Conservation (phyloP, 1,140 invertebrate genomes). For the Zaprionus ornatus region DNA sequence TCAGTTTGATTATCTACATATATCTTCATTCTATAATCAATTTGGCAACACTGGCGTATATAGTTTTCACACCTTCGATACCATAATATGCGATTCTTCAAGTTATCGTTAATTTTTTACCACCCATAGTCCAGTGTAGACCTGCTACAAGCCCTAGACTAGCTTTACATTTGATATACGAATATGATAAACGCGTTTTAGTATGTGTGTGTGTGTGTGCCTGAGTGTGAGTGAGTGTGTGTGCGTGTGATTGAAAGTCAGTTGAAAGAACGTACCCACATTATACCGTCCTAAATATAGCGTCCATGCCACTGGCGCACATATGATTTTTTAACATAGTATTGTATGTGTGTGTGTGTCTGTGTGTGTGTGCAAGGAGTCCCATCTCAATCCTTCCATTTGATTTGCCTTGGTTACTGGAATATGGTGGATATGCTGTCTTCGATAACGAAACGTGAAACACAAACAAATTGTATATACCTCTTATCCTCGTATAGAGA, state of each 20-base stretch:
- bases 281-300: constrained; percentile 75
- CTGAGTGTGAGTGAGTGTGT: constrained; percentile 8
- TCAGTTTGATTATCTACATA: neutral
- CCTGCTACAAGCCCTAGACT: constrained; percentile 1
- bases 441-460: constrained; percentile 5
- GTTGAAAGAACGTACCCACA: constrained; percentile 54
- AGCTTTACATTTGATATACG: constrained; percentile 29
- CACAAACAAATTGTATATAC: constrained; percentile 63
- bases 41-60: neutral
- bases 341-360: constrained; percentile 1
- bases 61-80: neutral
- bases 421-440: constrained; percentile 31
- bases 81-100: neutral
- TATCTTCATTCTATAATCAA: no score
- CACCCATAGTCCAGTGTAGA: neutral
- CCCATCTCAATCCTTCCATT: neutral
- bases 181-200: constrained; percentile 3
- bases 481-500: constrained; percentile 68
- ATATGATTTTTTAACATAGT: constrained; percentile 47
- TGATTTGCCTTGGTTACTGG: constrained; percentile 11
- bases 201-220: neutral
- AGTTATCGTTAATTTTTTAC: constrained; percentile 7
- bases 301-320: constrained; percentile 65
- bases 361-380: neutral
- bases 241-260: constrained; percentile 5